Conservation (phyloP, 2,797 vertebrate species). For the Chaunax sp. region DNA sequence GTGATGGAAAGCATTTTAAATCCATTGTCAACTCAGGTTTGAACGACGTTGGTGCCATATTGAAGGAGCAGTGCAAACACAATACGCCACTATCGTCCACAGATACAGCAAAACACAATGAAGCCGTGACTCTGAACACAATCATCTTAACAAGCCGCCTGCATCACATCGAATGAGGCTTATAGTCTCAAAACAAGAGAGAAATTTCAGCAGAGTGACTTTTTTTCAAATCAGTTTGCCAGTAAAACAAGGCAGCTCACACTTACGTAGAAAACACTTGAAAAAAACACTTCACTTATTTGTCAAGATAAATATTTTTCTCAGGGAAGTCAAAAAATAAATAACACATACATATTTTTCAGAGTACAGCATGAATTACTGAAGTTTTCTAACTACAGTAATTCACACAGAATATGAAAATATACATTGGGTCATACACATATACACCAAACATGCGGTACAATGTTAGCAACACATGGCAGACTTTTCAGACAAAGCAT, state of each 20-base stretch:
- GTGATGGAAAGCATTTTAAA: conserved; percentile 21
- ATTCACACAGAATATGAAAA: conserved; percentile 48
- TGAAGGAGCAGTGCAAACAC: conserved; percentile 53
- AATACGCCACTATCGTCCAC: conserved; percentile 57
- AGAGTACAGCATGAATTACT: conserved; percentile 22
- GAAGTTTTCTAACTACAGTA: conserved; percentile 12
- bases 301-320: conserved; percentile 33
- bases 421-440: conserved; percentile 49
- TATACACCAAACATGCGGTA: conserved; percentile 35
- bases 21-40: conserved; percentile 15
- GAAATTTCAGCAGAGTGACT: too few species aligned
- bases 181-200: too few species aligned
- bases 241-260: too few species aligned
- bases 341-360: not conserved
- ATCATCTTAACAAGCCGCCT: conserved; percentile 18
- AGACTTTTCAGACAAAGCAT: conserved; percentile 32
- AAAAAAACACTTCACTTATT: too few species aligned
- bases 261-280: too few species aligned
- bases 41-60: conserved; percentile 3
- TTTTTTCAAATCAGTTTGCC: too few species aligned
- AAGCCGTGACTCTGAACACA: conserved; percentile 34
- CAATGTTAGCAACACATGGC: conserved; percentile 13
- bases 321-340: conserved; percentile 26
- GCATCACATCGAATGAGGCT: not conserved
- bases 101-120: conserved; percentile 43